Conservation (phyloP, 2,113 vertebrate genomes). For the Acanthochromis polyacanthus region DNA sequence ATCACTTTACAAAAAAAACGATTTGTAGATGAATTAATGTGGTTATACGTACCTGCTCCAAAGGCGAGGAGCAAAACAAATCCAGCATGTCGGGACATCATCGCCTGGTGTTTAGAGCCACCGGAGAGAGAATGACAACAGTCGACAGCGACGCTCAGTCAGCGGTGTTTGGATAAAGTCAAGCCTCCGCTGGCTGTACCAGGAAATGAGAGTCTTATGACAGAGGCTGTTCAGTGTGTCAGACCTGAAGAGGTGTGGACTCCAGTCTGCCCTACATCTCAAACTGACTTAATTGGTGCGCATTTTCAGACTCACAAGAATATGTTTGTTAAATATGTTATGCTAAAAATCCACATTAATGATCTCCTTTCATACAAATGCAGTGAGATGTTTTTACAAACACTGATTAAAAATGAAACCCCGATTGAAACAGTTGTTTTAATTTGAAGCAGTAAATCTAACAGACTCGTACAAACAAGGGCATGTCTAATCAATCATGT, state of each 20-base stretch:
- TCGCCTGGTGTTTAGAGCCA: conserved; percentile 15
- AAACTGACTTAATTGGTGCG: neutral
- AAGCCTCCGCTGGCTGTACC: conserved; percentile 38
- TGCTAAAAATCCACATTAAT: neutral
- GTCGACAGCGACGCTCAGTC: conserved; percentile 20
- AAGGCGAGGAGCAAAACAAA: conserved; percentile 56
- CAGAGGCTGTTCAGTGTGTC: conserved; percentile 28
- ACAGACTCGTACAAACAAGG: conserved; percentile 80
- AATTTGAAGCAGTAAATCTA: conserved; percentile 83
- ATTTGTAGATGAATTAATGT: neutral
- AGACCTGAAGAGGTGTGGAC: conserved; percentile 28
- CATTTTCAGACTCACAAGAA: neutral
- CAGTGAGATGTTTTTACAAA: neutral
- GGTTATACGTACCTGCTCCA: conserved; percentile 71
- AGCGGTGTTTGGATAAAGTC: conserved; percentile 10
- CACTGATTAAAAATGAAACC: conserved; percentile 37
- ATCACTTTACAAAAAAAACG: neutral
- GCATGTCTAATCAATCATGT: conserved; percentile 69
- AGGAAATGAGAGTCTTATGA: conserved; percentile 84
- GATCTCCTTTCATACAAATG: neutral
- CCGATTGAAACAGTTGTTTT: conserved; percentile 77
- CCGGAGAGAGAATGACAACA: neutral
- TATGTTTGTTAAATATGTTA: neutral
- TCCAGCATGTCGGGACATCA: conserved; percentile 66
- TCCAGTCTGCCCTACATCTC: neutral